A percentile compares a stretch with the other conserved stretches of the same genome.
Conservation (phyloP, 2,888 invertebrate genomes). For the Hipparchia semele region DNA sequence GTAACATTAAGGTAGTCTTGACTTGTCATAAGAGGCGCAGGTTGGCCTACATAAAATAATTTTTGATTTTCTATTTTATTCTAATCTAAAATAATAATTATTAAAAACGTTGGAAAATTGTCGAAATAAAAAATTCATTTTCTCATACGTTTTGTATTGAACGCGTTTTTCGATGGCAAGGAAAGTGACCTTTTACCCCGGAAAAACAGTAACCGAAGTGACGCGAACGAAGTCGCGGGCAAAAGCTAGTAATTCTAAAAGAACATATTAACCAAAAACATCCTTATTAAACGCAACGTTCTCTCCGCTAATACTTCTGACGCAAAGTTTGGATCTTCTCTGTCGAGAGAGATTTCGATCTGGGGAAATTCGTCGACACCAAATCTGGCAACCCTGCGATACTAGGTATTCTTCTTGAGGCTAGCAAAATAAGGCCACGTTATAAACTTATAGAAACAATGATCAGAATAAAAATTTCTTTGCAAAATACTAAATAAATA, state of each 20-base stretch:
- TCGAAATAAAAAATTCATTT: no score
- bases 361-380: slow-evolving; percentile 48
- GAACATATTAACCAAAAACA: slow-evolving; percentile 50
- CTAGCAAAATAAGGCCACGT: slow-evolving; percentile 1
- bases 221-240: neutral
- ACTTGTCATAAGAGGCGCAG: no score
- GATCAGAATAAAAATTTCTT: no score
- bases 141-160: no score
- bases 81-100: no score
- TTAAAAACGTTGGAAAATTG: no score
- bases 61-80: no score
- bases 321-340: slow-evolving; percentile 54
- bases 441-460: neutral
- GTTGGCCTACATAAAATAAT: no score
- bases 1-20: no score
- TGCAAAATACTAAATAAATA: no score
- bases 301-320: slow-evolving; percentile 52
- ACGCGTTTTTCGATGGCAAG: no score
- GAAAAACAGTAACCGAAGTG: neutral
- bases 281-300: slow-evolving; percentile 46
- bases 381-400: slow-evolving; percentile 56
- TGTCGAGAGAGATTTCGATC: slow-evolving; percentile 49
- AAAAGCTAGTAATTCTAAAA: neutral
- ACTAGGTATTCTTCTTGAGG: slow-evolving; percentile 69
- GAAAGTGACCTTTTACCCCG: no score